Evolutionary conservation across 2,797 vertebrate species (phyloP).

Genomic region (Trachops cirrhosus): DNA sequence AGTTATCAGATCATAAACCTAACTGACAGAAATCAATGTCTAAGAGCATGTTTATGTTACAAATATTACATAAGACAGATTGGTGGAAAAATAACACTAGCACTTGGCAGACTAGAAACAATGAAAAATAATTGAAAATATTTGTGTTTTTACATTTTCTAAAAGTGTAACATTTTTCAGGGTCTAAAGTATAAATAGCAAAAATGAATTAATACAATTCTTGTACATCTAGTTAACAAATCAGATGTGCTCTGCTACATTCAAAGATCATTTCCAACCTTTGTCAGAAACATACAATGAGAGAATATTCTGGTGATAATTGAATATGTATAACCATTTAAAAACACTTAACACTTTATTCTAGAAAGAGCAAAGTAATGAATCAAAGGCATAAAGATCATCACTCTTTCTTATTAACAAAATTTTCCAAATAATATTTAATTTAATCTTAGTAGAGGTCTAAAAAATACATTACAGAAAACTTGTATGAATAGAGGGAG

Average conservation of each 20-base stretch:
- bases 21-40: background rate
- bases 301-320: background rate
- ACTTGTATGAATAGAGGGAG: too few relatives aligned
- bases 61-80: background rate
- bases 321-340: background rate
- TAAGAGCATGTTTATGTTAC: background rate
- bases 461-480: background rate
- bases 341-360: background rate
- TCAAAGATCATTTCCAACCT: background rate
- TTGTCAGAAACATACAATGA: background rate
- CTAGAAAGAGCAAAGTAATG: background rate
- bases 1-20: background rate
- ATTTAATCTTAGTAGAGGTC: background rate
- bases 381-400: background rate
- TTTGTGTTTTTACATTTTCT: background rate
- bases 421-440: background rate
- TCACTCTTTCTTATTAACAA: background rate
- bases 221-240: background rate
- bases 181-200: background rate
- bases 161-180: background rate
- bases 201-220: background rate
- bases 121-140: background rate
- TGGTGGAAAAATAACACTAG: background rate
- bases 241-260: background rate
- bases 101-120: background rate